Conservation (phyloP, 2,888 invertebrate genomes). For the Cremastinae sp. region DNA sequence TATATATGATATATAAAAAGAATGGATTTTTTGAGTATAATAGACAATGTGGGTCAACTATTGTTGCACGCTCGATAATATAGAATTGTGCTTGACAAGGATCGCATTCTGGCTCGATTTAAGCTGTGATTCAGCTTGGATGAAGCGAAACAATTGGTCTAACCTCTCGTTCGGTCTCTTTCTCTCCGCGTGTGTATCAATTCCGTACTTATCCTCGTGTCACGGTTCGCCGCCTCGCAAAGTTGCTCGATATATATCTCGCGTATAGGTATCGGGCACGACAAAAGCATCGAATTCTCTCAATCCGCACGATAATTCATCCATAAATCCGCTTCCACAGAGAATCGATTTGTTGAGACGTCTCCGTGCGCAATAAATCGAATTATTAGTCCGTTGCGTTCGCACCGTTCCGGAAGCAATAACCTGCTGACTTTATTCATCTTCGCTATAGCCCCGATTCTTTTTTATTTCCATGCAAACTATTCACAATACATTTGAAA, state of each 20-base stretch:
- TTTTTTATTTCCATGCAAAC: too few species aligned
- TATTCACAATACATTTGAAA: too few species aligned
- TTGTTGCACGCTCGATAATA: neutral
- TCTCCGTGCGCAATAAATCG: neutral
- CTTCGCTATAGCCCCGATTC: too few species aligned
- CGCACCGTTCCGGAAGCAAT: too few species aligned
- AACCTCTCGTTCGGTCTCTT: constrained; percentile 11
- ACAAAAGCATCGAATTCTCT: constrained; percentile 7
- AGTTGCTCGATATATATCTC: constrained; percentile 28
- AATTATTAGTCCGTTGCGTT: too few species aligned
- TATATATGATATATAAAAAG: too few species aligned
- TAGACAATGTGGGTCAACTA: neutral
- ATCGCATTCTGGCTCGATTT: neutral
- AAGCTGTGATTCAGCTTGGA: neutral
- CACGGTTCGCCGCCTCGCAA: constrained; percentile 39
- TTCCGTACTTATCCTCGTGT: constrained; percentile 47
- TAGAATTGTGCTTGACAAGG: too few species aligned
- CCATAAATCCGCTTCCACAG: neutral
- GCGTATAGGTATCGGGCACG: neutral
- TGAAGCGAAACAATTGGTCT: neutral
- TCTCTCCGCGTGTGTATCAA: constrained; percentile 46
- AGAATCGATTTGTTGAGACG: neutral
- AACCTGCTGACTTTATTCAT: too few species aligned
- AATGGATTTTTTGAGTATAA: too few species aligned
- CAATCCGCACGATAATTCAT: constrained; percentile 13